Conservation (phyloP, 2,888 invertebrate species). For the Luperina testacea region DNA sequence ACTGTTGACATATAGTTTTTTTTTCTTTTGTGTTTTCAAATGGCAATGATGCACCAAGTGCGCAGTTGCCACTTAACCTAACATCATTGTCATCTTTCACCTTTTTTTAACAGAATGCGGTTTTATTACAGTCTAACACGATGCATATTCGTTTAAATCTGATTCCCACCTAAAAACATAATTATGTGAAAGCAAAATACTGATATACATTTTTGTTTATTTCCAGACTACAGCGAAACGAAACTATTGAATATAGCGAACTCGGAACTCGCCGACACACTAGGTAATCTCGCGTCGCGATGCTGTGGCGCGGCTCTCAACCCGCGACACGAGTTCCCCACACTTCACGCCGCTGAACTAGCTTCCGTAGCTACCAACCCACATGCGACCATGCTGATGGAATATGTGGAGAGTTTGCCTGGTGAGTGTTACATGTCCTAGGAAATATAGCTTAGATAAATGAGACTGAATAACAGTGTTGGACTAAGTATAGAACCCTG, state of each 20-base stretch:
- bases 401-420: constrained; percentile 82
- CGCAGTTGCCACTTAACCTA: background rate
- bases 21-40: background rate
- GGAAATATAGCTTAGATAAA: background rate
- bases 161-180: background rate
- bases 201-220: background rate
- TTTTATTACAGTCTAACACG: no score
- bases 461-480: background rate
- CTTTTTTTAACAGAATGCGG: no score
- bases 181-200: background rate
- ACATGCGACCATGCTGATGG: constrained; percentile 89
- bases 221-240: constrained; percentile 91
- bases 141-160: background rate
- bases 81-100: background rate
- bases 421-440: constrained; percentile 59
- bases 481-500: background rate
- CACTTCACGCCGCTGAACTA: constrained; percentile 84
- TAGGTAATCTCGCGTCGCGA: constrained; percentile 97
- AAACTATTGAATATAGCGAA: constrained; percentile 95
- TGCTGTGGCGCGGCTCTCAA: constrained; percentile 94
- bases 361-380: constrained; percentile 79
- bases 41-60: background rate
- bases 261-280: constrained; percentile 96
- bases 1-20: background rate
- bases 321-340: constrained; percentile 93